Evolutionary conservation across 2,888 invertebrate species (phyloP).

Genomic region (Atherix ibis): DNA sequence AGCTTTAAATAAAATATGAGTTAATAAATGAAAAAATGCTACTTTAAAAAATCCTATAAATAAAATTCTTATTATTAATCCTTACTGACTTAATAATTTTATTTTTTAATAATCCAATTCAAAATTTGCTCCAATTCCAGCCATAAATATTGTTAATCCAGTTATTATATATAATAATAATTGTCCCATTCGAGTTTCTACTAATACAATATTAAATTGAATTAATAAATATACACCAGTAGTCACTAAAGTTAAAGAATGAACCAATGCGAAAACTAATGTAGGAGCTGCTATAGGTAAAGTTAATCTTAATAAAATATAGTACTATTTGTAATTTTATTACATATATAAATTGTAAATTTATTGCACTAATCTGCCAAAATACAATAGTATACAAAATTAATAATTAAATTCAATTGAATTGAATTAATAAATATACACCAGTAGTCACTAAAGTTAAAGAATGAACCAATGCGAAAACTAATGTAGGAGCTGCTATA

Average conservation of each 20-base stretch:
- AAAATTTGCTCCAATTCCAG: constrained; percentile 43
- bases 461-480: constrained; percentile 62
- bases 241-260: constrained; percentile 65
- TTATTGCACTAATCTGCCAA: constrained; percentile 54
- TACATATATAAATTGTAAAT: constrained; percentile 54
- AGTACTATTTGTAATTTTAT: constrained; percentile 40
- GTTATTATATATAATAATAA: constrained; percentile 40
- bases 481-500: constrained; percentile 59
- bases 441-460: constrained; percentile 66
- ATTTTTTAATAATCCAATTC: constrained; percentile 55
- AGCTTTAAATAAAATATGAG: constrained; percentile 61
- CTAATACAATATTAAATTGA: constrained; percentile 44
- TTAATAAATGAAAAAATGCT: constrained; percentile 55
- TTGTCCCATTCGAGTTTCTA: constrained; percentile 29
- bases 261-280: constrained; percentile 56
- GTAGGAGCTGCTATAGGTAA: constrained; percentile 64
- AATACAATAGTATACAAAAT: constrained; percentile 35
- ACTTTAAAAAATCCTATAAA: constrained; percentile 38
- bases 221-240: constrained; percentile 55
- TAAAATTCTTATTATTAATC: constrained; percentile 53
- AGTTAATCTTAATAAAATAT: constrained; percentile 38
- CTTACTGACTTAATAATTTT: constrained; percentile 62
- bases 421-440: constrained; percentile 45
- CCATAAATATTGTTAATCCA: constrained; percentile 43
- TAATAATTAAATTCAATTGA: constrained; percentile 20